Evolutionary conservation across 2,113 vertebrate genomes (phyloP), one percentile per base, ranked within the genome.

Genomic region (Oxygymnocypris stewartii): DNA sequence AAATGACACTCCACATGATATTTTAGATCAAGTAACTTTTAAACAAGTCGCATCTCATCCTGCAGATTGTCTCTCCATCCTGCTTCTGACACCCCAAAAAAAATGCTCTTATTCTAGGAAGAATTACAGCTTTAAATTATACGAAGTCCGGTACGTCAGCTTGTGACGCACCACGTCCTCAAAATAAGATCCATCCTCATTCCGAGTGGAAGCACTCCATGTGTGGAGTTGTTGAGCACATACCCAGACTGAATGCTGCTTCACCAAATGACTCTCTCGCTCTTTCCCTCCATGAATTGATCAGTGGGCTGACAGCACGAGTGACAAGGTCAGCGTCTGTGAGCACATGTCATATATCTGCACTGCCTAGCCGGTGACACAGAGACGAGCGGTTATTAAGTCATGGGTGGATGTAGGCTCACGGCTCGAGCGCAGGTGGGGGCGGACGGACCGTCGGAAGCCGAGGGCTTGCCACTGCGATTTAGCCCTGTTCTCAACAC

Each of bases 261-360:
- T 25, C 20, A 5, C 51, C n/a, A n/a, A 80, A 74, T 74, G 69
- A 82, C 85, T 75, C 35, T 47, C 59, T 51, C 42, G n/a, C 78
- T 59, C 71, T 69, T 28, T 40, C 37, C 47, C 40, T 76, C 35
- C 31, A 82, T 87, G 40, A 89, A 89, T 90, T 86, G 87, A 87
- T 90, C 84, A 90, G 78, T 11, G 37, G 57, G 76, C 49, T 44
- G 85, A 80, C 85, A 54, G 78, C 75, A 71, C 28, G 14, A 49
- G 54, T 42, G 88, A 89, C 85, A 89, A 90, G 88, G 89, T 91
- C 88, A 85, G 87, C 16, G 79, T 78, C 67, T 71, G 65, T 73
- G 75, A 80, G 76, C 84, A n/a, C n/a, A 82, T 20, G 16, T 76
- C 85, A 75, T 40, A 85, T 37, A 76, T 84, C 35, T 54, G 47